Evolutionary conservation across 2,113 vertebrate genomes (phyloP), one percentile per base, ranked within the genome.

Genomic region (Apeltes quadracus): DNA sequence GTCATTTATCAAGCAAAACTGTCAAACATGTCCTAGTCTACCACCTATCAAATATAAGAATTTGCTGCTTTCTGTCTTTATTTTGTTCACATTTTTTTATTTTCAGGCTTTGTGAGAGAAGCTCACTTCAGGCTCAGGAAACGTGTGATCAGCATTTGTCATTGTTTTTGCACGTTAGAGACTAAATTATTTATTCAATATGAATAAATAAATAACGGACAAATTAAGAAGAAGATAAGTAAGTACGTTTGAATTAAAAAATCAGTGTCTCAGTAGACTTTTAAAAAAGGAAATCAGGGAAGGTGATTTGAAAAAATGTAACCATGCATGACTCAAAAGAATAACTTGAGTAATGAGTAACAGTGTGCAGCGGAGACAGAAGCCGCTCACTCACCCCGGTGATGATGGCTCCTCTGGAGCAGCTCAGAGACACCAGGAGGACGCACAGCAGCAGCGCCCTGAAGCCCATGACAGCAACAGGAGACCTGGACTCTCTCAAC

Each of bases 321-420:
- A 9, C 29, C 25, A 46, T 9, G 32, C 13, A 23, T 34, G 50
- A 7, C 20, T 34, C 12, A 36, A 50, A 57, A 34, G 23, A 58
- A 13, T 7, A 32, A 18, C 11, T 10, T 50, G 11, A 39, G 4
- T 50, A 20, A 62, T 58, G 12, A 22, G 1, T 54, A 15, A 25
- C 18, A 50, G 3, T 23, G 34, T 54, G 57, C 7, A 54, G 16
- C 27, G n/a, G 43, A 71, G 51, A 4, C 41, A 23, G 41, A 56
- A 72, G 18, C 3, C 5, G 50, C 9, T 72, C 71, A 88, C 94
- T 94, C 89, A 95, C 94, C 92, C 94, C 94, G 16, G 94, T 95
- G 83, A 95, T 95, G 63, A 95, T 88, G 1, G 93, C 93, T 83
- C 89, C 92, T 84, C 86, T 90, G 83, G 90, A 86, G 62, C 84